Evolutionary conservation across 1,140 invertebrate species (phyloP).

Genomic region (Atta colombica): DNA sequence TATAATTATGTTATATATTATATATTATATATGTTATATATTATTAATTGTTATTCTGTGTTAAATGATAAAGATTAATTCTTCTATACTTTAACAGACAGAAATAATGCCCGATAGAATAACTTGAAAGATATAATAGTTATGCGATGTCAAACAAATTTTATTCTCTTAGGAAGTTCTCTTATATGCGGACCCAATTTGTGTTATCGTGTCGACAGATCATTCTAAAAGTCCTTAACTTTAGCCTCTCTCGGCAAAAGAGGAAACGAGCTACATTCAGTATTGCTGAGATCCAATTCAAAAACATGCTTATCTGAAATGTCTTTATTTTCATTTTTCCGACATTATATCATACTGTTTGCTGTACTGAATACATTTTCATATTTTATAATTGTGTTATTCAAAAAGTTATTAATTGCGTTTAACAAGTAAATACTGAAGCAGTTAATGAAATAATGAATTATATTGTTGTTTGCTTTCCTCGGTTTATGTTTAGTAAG

Average conservation of each 20-base stretch:
- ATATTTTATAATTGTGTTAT: not conserved
- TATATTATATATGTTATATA: not conserved
- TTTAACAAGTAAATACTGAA: not conserved
- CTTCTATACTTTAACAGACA: not conserved
- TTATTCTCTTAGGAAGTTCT: conserved; percentile 15
- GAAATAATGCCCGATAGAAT: conserved; percentile 7
- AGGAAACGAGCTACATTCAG: not conserved
- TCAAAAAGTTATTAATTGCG: not conserved
- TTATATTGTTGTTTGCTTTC: not conserved
- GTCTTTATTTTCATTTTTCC: not conserved
- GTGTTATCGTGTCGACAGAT: conserved; percentile 31
- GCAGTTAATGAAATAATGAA: not conserved
- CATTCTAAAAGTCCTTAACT: conserved; percentile 46
- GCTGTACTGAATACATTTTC: not conserved
- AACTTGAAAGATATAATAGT: not conserved
- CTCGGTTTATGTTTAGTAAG: not conserved
- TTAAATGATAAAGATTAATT: not conserved
- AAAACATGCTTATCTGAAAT: not conserved
- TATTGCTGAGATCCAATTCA: not conserved
- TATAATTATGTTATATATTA: not conserved
- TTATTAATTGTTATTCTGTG: not conserved
- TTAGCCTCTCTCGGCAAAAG: conserved; percentile 10
- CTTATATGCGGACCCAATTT: conserved; percentile 48
- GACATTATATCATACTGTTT: not conserved
- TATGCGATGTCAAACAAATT: conserved; percentile 29